A percentile compares a stretch with the other conserved stretches of the same genome.
These are phyloP conservation scores for Battus philenor DNA, from an alignment of 1,140 invertebrate species.

Conservation along the genomic window DNA sequence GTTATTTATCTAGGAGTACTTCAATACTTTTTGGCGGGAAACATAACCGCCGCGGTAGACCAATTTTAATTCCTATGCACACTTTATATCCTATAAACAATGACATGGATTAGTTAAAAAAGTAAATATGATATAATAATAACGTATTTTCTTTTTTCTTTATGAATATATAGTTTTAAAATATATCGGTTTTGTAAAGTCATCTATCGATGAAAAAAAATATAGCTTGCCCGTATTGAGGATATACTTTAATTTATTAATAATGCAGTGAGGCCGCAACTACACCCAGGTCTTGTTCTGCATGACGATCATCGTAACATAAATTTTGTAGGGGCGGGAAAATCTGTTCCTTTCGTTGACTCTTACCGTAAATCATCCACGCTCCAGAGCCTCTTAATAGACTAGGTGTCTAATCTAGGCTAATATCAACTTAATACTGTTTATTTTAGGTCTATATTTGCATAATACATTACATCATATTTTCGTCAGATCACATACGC, in stretches of 20 bases:
- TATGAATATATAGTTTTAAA: too few species aligned
- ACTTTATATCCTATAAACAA: too few species aligned
- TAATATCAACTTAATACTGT: conserved; percentile 9
- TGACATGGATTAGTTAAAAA: too few species aligned
- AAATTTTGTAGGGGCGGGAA: conserved; percentile 6
- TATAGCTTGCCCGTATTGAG: neutral
- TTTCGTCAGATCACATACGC: neutral
- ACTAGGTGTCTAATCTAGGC: conserved; percentile 3
- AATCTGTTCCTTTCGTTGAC: conserved; percentile 11
- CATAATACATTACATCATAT: neutral
- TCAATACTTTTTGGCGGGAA: too few species aligned
- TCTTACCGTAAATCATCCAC: conserved; percentile 12
- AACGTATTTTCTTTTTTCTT: too few species aligned
- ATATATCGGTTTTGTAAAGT: too few species aligned
- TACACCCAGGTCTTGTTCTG: conserved; percentile 4
- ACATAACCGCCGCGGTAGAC: too few species aligned
- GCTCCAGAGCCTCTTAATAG: conserved; percentile 15
- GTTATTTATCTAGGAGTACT: too few species aligned
- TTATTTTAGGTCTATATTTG: conserved; percentile 9
- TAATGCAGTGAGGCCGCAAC: neutral
- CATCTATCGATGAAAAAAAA: too few species aligned
- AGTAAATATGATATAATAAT: too few species aligned
- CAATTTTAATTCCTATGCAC: too few species aligned
- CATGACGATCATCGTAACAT: conserved; percentile 12
- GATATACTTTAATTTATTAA: neutral